phyloP scores from a whole-genome alignment of 2,113 vertebrate genomes.

The Ariopsis seemanni region DNA sequence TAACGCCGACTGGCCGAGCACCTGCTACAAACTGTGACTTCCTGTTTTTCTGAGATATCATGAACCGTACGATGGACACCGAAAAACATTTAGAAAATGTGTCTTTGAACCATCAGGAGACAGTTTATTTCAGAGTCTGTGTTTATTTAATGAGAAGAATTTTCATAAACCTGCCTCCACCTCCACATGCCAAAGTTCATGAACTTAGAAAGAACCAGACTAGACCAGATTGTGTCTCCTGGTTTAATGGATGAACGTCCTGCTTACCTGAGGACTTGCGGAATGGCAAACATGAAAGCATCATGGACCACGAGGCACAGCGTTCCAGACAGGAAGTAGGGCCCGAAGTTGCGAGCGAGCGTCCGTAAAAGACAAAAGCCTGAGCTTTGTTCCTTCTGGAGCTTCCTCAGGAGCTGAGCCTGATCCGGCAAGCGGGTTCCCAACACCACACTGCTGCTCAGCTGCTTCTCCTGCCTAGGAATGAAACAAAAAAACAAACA shows the following conservation, averaged over 20 bases:
- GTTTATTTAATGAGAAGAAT: conserved; percentile 36
- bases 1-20: conserved; percentile 45
- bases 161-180: conserved; percentile 8
- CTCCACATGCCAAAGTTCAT: conserved; percentile 14
- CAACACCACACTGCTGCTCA: conserved; percentile 55
- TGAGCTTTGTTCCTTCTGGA: conserved; percentile 67
- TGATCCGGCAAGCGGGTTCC: conserved; percentile 73
- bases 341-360: conserved; percentile 79
- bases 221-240: not conserved
- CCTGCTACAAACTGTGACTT: conserved; percentile 46
- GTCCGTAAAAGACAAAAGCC: conserved; percentile 77
- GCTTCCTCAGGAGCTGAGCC: conserved; percentile 76
- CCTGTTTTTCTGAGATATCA: conserved; percentile 54
- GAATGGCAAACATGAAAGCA: conserved; percentile 84
- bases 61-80: conserved; percentile 30
- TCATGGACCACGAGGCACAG: conserved; percentile 80
- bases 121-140: conserved; percentile 11
- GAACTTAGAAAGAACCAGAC: not conserved
- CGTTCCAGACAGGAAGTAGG: conserved; percentile 82
- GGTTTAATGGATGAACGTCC: not conserved
- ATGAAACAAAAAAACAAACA: conserved; percentile 21
- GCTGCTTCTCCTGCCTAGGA: conserved; percentile 69
- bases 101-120: conserved; percentile 18
- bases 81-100: conserved; percentile 41
- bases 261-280: conserved; percentile 84